phyloP scores from a whole-genome alignment of 2,113 vertebrate species.

The Clarias macrocephalus region DNA sequence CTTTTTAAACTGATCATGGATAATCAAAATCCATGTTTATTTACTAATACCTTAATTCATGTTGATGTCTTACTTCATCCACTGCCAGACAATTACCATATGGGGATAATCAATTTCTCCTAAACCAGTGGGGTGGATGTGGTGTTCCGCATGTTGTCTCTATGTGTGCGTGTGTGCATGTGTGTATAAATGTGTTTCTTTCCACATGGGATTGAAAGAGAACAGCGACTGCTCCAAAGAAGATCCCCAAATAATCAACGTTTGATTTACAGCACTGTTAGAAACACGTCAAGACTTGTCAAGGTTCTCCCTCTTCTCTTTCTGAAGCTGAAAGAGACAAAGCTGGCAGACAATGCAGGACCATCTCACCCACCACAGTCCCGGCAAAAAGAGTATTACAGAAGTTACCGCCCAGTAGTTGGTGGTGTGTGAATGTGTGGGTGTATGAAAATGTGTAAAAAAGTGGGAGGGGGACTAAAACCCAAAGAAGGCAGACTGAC shows the following conservation, averaged over 20 bases:
- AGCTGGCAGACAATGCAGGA: conserved; percentile 15
- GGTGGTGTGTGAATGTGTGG: conserved; percentile 8
- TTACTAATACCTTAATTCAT: conserved; percentile 17
- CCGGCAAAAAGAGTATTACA: conserved; percentile 24
- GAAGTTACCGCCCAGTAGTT: not conserved
- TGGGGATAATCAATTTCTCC: not conserved
- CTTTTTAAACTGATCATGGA: not conserved
- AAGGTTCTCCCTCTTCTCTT: not conserved
- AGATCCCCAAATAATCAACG: conserved; percentile 36
- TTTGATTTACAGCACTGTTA: conserved; percentile 47
- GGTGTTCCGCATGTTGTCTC: not conserved
- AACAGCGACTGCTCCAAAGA: conserved; percentile 1
- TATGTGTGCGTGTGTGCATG: conserved; percentile 1
- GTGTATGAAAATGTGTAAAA: conserved; percentile 10
- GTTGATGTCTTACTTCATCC: not conserved
- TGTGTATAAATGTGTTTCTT: conserved; percentile 5
- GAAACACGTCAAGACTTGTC: conserved; percentile 46
- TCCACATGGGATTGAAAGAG: not conserved
- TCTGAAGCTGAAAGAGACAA: conserved; percentile 19
- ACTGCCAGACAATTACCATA: not conserved
- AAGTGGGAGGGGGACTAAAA: not conserved
- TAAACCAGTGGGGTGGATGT: not conserved
- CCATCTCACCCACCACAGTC: conserved; percentile 19
- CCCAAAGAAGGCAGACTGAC: not conserved
- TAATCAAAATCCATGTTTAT: conserved; percentile 30